Conservation (phyloP, 2,113 vertebrate species). For the Phalacrocorax brasilianus region DNA sequence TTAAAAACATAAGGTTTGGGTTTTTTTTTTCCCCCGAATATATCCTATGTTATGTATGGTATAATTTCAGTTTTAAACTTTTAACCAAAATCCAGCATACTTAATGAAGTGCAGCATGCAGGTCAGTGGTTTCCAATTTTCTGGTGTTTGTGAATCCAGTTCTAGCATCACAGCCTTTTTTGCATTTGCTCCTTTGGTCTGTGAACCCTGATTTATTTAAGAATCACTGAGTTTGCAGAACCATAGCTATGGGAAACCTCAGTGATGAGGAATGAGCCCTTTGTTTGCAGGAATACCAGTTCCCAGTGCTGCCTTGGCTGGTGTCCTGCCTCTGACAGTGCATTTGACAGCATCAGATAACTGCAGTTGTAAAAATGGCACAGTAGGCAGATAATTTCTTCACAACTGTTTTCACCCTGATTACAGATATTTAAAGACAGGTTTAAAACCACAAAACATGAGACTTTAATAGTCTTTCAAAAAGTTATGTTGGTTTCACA, state of each 20-base stretch:
- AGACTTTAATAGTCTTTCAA: neutral
- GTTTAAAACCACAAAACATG: neutral
- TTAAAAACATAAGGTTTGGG: neutral
- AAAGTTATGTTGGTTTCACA: neutral
- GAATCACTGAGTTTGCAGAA: neutral
- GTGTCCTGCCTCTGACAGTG: neutral
- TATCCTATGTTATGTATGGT: neutral
- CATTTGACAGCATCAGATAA: constrained; percentile 16
- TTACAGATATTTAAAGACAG: constrained; percentile 24
- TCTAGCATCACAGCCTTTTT: neutral
- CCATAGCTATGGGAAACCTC: neutral
- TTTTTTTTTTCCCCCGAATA: neutral
- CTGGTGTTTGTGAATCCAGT: neutral
- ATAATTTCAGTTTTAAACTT: neutral
- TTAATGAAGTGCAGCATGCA: neutral
- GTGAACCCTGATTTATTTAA: neutral
- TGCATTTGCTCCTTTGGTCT: neutral
- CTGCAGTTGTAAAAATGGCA: constrained; percentile 17
- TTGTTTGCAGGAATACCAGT: neutral
- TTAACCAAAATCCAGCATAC: neutral
- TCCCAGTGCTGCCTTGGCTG: constrained; percentile 10
- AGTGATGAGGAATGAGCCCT: neutral
- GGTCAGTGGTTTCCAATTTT: neutral
- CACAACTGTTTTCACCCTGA: neutral
- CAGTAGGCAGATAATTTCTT: constrained; percentile 9